Evolutionary conservation across 1,140 invertebrate genomes (phyloP).

Genomic region (Drosophila bifasciata): DNA sequence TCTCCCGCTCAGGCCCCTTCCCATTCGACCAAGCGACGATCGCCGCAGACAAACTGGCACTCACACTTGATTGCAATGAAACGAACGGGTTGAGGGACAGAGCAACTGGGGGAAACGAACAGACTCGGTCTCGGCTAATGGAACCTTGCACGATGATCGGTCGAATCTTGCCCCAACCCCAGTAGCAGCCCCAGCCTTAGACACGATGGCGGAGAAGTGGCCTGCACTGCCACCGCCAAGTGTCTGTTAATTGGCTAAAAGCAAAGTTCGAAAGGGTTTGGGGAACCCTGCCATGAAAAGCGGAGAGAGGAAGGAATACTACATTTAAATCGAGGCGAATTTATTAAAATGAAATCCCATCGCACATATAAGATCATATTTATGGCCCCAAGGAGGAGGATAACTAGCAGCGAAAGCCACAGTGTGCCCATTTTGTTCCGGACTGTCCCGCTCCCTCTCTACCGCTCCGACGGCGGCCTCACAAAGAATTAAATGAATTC

Average conservation of each 20-base stretch:
- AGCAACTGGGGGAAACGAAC: constrained; percentile 8
- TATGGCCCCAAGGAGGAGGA: constrained; percentile 14
- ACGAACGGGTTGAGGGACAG: constrained; percentile 13
- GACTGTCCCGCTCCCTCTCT: constrained; percentile 34
- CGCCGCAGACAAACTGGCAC: constrained; percentile 78
- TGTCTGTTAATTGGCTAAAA: constrained; percentile 44
- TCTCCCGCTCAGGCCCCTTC: background rate
- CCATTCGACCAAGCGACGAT: constrained; percentile 43
- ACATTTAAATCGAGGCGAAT: constrained; percentile 30
- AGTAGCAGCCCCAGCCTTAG: background rate
- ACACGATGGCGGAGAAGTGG: constrained; percentile 38
- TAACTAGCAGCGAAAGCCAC: constrained; percentile 3
- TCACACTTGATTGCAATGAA: constrained; percentile 80
- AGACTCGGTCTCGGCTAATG: constrained; percentile 63
- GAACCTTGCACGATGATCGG: constrained; percentile 64
- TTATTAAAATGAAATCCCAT: constrained; percentile 36
- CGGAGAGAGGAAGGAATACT: constrained; percentile 8
- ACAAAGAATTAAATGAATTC: constrained; percentile 50
- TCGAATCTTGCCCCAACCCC: constrained; percentile 4
- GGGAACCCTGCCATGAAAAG: constrained; percentile 7
- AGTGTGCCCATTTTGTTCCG: constrained; percentile 53
- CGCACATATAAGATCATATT: constrained; percentile 2
- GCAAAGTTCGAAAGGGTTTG: constrained; percentile 14
- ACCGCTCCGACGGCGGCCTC: constrained; percentile 21
- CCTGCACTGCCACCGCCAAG: constrained; percentile 44